Evolutionary conservation across 2,797 vertebrate species (phyloP).

Genomic region (Catostomus latipinnis): DNA sequence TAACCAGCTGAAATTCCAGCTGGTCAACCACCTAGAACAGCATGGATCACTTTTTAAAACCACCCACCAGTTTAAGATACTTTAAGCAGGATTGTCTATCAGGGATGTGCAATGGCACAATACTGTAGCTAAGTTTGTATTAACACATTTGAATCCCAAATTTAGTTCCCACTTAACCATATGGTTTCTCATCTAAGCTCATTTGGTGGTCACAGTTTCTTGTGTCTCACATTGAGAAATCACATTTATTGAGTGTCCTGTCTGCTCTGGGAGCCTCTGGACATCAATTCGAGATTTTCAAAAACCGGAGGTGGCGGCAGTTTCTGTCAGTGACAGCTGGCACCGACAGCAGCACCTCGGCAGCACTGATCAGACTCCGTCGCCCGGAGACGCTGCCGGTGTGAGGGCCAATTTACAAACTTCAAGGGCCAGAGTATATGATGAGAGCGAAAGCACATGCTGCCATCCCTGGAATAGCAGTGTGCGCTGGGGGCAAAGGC

Average conservation of each 20-base stretch:
- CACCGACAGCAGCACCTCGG: not conserved
- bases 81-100: too few species aligned
- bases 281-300: slow-evolving; percentile 44
- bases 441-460: slow-evolving; percentile 50
- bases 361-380: not conserved
- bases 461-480: slow-evolving; percentile 40
- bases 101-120: too few species aligned
- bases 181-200: too few species aligned
- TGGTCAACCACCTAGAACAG: too few species aligned
- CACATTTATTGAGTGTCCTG: slow-evolving; percentile 23
- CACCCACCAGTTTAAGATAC: too few species aligned
- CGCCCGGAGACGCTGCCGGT: slow-evolving; percentile 39
- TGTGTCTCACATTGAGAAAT: not conserved
- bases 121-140: too few species aligned
- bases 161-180: too few species aligned
- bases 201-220: too few species aligned
- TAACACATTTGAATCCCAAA: too few species aligned
- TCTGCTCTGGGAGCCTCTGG: slow-evolving; percentile 13
- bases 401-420: slow-evolving; percentile 55
- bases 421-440: slow-evolving; percentile 46
- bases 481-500: slow-evolving; percentile 26
- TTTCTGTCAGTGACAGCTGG: slow-evolving; percentile 56
- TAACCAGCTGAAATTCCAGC: too few species aligned
- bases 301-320: slow-evolving; percentile 31
- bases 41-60: too few species aligned